These are phyloP conservation scores for Amphipoea lucens DNA, from an alignment of 2,888 invertebrate species.

Conservation along the genomic window DNA sequence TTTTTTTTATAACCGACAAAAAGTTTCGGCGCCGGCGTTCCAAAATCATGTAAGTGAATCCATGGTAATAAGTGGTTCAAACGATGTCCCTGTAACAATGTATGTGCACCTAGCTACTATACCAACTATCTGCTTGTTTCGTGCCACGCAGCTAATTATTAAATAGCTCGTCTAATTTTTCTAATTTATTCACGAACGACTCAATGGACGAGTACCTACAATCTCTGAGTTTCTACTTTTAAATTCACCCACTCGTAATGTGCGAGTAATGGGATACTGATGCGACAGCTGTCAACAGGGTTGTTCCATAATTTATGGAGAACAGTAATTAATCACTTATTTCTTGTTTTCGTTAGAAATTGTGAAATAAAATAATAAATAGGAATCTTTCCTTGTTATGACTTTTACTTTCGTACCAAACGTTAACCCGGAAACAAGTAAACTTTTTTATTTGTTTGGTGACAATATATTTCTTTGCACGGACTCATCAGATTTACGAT, in stretches of 20 bases:
- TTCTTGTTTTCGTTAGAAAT: not conserved
- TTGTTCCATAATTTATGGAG: not conserved
- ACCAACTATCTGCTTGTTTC: not conserved
- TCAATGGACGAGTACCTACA: not conserved
- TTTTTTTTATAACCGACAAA: not conserved
- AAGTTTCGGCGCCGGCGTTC: not conserved
- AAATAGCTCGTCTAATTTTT: not conserved
- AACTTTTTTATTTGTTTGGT: not conserved
- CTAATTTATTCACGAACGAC: slow-evolving; percentile 9
- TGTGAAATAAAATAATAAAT: not conserved
- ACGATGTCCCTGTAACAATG: too few species aligned
- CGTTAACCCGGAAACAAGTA: not conserved
- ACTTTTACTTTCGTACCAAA: not conserved
- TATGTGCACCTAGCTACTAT: not conserved
- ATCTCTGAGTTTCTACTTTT: slow-evolving; percentile 9
- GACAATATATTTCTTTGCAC: not conserved
- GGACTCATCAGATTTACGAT: slow-evolving; percentile 1
- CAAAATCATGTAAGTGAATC: not conserved
- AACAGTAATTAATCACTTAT: slow-evolving; percentile 2
- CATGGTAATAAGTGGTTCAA: not conserved
- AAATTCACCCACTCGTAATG: slow-evolving; percentile 14
- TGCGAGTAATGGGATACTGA: slow-evolving; percentile 19
- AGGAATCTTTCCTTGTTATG: not conserved
- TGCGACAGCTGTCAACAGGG: slow-evolving; percentile 17
- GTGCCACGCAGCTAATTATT: not conserved